Evolutionary conservation across 2,888 invertebrate species (phyloP), one percentile per base, ranked within the genome.

Genomic region (Nomada ferruginata): DNA sequence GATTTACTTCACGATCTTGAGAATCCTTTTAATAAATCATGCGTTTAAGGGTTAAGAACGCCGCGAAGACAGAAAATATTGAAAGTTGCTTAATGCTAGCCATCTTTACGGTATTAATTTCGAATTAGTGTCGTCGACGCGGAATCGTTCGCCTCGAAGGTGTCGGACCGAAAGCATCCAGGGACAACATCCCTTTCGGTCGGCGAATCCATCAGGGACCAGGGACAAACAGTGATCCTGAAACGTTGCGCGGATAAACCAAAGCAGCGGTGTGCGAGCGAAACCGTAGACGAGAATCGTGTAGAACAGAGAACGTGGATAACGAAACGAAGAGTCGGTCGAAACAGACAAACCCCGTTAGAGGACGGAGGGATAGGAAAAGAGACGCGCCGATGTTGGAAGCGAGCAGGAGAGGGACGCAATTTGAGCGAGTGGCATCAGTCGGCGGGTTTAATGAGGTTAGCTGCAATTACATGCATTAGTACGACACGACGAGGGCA

Each of bases 391-490:
- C 52, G 55, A 52, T 20, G 23, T 20, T 29, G 60, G 66, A n/a
- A 42, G 29, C 26, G 20, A 61, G 47, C 57, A 52, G 70, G 44
- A 60, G 70, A 66, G 83, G 83, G 86, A 87, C 85, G 90, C 86
- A 91, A 91, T 90, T 92, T 90, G 90, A 91, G 90, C 89, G 91
- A 91, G 91, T 91, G 88, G 89, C 90, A 92, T 92, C 92, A 91
- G 92, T 90, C 92, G 92, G 85, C 89, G 89, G 88, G 90, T 92
- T 92, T 93, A 93, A 93, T 92, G 91, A 92, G 89, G 92, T 93
- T 93, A 93, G 91, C 90, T 92, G 91, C 92, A 93, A 93, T 93
- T 93, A 93, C 91, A 92, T 93, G 92, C 92, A 92, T 93, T 92
- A 92, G 91, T 90, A 90, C 91, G 89, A 90, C 88, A 89, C 85